Evolutionary conservation across 2,797 vertebrate species (phyloP).

Genomic region (Pangasius sanitwongsei): DNA sequence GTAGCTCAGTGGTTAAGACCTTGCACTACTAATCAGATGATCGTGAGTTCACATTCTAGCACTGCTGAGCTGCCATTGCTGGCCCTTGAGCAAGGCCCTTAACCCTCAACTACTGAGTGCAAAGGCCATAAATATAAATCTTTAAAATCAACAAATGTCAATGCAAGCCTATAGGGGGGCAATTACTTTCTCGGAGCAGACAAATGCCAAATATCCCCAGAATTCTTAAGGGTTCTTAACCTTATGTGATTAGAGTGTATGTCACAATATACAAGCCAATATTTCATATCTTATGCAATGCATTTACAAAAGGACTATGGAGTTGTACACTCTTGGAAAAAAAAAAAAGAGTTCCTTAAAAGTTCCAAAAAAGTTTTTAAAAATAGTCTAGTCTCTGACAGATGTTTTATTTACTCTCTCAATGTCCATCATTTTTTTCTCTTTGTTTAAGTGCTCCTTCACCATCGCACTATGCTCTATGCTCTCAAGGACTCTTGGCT

Average conservation of each 20-base stretch:
- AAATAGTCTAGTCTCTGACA: neutral
- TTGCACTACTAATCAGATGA: neutral
- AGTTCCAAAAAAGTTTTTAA: neutral
- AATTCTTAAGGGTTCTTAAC: neutral
- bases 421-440: neutral
- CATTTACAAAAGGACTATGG: neutral
- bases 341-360: neutral
- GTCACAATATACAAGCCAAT: neutral
- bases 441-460: slow-evolving; percentile 6
- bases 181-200: neutral
- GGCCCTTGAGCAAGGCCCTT: neutral
- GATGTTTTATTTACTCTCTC: neutral
- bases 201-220: neutral
- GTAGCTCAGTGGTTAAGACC: neutral
- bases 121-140: neutral
- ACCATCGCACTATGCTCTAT: neutral
- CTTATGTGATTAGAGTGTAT: neutral
- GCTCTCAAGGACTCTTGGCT: slow-evolving; percentile 36
- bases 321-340: neutral
- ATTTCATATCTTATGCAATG: neutral
- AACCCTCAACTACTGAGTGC: neutral
- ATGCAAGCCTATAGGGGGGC: neutral
- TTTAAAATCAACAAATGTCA: neutral
- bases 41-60: neutral
- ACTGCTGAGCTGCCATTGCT: neutral